These are phyloP conservation scores for Oncopeltus fasciatus DNA, from an alignment of 1,140 invertebrate species.

Conservation along the genomic window DNA sequence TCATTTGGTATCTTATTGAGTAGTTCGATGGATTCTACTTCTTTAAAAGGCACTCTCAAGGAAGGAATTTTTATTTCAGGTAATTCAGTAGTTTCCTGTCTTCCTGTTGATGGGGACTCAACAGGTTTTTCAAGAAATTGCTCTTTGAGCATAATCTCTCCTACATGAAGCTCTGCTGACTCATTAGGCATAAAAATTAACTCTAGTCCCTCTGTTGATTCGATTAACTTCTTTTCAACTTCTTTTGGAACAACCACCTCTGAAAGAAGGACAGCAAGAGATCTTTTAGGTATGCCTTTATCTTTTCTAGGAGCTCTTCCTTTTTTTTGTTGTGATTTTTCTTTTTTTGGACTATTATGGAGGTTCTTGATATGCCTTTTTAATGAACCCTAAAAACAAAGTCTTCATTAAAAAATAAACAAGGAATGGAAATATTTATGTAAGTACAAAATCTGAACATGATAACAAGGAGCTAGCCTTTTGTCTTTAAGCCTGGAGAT, in stretches of 20 bases:
- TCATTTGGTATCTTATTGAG: no score
- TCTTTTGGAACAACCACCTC: not conserved
- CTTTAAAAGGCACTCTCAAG: no score
- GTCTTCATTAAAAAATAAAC: not conserved
- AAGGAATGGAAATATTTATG: not conserved
- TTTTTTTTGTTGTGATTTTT: not conserved
- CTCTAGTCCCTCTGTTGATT: no score
- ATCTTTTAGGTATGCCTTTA: not conserved
- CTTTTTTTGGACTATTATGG: not conserved
- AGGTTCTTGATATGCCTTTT: slow-evolving; percentile 1
- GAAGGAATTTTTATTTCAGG: no score
- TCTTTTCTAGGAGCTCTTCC: slow-evolving; percentile 2
- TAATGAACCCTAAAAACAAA: slow-evolving; percentile 1
- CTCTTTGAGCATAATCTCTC: no score
- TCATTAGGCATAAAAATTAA: no score
- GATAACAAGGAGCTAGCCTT: not conserved
- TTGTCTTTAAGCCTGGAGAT: no score
- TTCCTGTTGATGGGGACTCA: no score
- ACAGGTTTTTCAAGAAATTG: no score
- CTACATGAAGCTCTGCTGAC: no score
- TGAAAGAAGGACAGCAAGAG: not conserved
- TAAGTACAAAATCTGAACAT: not conserved
- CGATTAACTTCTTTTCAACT: not conserved
- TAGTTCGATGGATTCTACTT: no score
- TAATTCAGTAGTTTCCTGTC: no score